Evolutionary conservation across 2,797 vertebrate genomes (phyloP).

Genomic region (Acanthiza pusilla): DNA sequence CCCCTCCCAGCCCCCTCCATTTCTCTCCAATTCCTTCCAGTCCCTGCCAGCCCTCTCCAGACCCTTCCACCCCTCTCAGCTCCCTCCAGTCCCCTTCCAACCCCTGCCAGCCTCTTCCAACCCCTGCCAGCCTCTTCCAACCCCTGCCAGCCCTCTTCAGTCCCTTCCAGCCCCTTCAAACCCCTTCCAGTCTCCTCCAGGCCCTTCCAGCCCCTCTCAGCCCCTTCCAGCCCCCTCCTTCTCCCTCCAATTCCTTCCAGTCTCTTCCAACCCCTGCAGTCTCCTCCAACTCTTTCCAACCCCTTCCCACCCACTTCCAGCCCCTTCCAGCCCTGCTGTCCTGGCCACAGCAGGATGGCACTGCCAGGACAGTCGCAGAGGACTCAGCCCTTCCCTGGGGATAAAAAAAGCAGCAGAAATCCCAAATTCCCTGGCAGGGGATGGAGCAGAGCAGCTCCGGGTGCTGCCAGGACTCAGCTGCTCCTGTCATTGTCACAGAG

Average conservation of each 20-base stretch:
- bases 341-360: background rate
- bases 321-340: background rate
- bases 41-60: background rate
- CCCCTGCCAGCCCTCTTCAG: background rate
- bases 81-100: too few species aligned
- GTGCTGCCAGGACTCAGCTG: background rate
- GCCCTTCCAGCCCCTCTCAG: background rate
- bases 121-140: too few species aligned
- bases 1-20: too few species aligned
- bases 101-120: too few species aligned
- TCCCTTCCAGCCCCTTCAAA: background rate
- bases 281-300: background rate
- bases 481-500: background rate
- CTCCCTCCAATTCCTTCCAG: too few species aligned
- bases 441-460: background rate
- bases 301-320: too few species aligned
- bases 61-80: background rate
- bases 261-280: too few species aligned
- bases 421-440: background rate
- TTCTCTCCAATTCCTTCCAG: too few species aligned
- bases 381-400: background rate
- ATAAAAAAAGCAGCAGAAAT: background rate
- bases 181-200: background rate
- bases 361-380: fast-evolving
- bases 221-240: too few species aligned